Percentiles rank a stretch among this genome's conserved stretches.
Evolutionary conservation across 2,797 vertebrate species (phyloP).

Genomic region (Nannoperca obscura): DNA sequence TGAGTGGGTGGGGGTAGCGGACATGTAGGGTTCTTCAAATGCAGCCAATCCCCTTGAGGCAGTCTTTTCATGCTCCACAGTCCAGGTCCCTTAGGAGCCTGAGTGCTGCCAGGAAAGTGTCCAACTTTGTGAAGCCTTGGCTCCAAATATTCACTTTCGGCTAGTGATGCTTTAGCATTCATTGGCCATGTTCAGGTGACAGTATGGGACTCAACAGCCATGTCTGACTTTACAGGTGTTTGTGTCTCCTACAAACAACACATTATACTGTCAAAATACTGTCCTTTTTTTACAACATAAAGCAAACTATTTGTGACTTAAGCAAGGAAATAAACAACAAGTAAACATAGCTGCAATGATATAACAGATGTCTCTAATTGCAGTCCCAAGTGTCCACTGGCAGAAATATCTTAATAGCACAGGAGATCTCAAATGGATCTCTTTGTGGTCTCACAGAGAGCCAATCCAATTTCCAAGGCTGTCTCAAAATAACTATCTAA

Average conservation of each 20-base stretch:
- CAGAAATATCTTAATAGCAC: slow-evolving; percentile 21
- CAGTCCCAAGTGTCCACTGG: slow-evolving; percentile 14
- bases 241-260: background rate
- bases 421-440: slow-evolving; percentile 50
- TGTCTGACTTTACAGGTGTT: slow-evolving; percentile 14
- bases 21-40: slow-evolving; percentile 66
- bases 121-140: slow-evolving; percentile 51
- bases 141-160: slow-evolving; percentile 55
- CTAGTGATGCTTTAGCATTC: slow-evolving; percentile 32
- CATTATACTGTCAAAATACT: background rate
- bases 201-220: background rate
- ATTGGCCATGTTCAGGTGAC: slow-evolving; percentile 7
- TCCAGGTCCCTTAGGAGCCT: slow-evolving; percentile 78
- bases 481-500: slow-evolving; percentile 49
- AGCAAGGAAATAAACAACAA: background rate
- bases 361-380: background rate
- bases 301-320: background rate
- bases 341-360: background rate
- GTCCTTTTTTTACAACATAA: background rate
- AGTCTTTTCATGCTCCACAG: slow-evolving; percentile 73
- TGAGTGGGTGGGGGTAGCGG: slow-evolving; percentile 67
- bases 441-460: slow-evolving; percentile 17
- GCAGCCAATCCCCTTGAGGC: slow-evolving; percentile 67
- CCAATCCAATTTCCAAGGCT: slow-evolving; percentile 42
- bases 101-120: slow-evolving; percentile 75